A percentile compares a stretch with the other conserved stretches of the same genome.
phyloP scores from a whole-genome alignment of 2,888 invertebrate species.

The Cerceris rybyensis region DNA sequence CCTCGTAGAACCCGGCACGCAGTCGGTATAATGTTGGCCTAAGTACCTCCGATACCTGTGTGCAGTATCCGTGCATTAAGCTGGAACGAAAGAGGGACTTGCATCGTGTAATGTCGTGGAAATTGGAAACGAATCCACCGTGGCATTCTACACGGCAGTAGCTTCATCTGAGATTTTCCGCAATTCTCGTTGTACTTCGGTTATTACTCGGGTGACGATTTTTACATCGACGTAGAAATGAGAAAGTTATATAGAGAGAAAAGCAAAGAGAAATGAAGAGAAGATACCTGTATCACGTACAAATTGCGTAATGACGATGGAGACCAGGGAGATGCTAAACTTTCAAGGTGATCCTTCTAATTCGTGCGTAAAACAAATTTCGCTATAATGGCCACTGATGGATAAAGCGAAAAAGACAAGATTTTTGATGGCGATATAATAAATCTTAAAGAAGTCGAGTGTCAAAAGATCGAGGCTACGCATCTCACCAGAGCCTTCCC shows the following conservation, averaged over 20 bases:
- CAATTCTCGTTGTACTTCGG: slow-evolving; percentile 18
- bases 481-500: not conserved
- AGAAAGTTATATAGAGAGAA: not conserved
- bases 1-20: slow-evolving; percentile 56
- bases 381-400: not conserved
- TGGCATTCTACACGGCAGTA: not conserved
- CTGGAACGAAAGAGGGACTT: slow-evolving; percentile 14
- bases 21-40: slow-evolving; percentile 49
- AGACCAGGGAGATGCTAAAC: too few relatives aligned
- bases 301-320: not conserved
- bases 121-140: slow-evolving; percentile 51
- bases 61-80: slow-evolving; percentile 23
- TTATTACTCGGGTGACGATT: slow-evolving; percentile 8
- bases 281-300: not conserved
- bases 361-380: not conserved
- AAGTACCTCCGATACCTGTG: slow-evolving; percentile 49
- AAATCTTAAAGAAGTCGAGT: not conserved
- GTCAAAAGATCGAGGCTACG: not conserved
- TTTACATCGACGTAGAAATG: not conserved
- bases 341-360: too few relatives aligned
- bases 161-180: slow-evolving; percentile 13
- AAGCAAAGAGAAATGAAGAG: not conserved
- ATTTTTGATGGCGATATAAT: not conserved
- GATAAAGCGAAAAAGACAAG: not conserved
- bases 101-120: slow-evolving; percentile 28